Percentiles rank a stretch among this genome's conserved stretches.
These are phyloP conservation scores for Circaetus gallicus DNA, from an alignment of 2,113 vertebrate genomes.

Conservation along the genomic window DNA sequence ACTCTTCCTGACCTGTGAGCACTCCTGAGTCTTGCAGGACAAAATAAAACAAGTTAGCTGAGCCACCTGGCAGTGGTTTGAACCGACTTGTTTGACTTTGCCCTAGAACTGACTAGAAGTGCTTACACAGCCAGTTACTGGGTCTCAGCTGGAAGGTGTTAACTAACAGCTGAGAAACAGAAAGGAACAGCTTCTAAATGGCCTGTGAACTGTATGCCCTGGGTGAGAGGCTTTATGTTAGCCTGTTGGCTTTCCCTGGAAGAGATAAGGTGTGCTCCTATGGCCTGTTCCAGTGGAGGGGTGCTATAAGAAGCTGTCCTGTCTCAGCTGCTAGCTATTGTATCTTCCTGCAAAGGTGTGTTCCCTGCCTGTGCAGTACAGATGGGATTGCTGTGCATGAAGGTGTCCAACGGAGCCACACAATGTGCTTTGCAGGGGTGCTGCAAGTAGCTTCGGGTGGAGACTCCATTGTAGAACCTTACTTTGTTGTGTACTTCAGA, in stretches of 20 bases:
- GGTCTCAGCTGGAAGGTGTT: slow-evolving; percentile 30
- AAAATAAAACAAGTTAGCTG: slow-evolving; percentile 55
- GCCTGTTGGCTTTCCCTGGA: not conserved
- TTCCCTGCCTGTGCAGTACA: not conserved
- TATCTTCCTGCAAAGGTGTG: not conserved
- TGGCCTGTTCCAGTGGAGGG: not conserved
- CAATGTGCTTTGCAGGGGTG: not conserved
- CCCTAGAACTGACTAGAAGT: slow-evolving; percentile 46
- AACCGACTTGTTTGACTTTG: slow-evolving; percentile 58
- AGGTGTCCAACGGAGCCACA: not conserved
- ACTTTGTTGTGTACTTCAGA: not conserved
- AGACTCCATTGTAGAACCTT: not conserved
- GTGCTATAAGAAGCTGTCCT: not conserved
- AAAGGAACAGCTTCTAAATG: not conserved
- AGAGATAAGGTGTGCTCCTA: not conserved
- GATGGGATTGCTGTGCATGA: not conserved
- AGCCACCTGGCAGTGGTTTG: slow-evolving; percentile 47
- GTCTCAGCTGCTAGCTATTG: not conserved
- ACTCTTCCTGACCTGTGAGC: slow-evolving; percentile 35
- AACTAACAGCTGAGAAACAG: slow-evolving; percentile 8
- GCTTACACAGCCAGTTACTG: slow-evolving; percentile 45
- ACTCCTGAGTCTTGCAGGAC: slow-evolving; percentile 25
- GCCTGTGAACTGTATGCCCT: not conserved
- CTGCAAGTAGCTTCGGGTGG: accelerated
- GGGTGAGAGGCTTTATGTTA: not conserved